Base-by-base conservation (phyloP, 1,140 invertebrate species). In the Drepana arcuata region DNA sequence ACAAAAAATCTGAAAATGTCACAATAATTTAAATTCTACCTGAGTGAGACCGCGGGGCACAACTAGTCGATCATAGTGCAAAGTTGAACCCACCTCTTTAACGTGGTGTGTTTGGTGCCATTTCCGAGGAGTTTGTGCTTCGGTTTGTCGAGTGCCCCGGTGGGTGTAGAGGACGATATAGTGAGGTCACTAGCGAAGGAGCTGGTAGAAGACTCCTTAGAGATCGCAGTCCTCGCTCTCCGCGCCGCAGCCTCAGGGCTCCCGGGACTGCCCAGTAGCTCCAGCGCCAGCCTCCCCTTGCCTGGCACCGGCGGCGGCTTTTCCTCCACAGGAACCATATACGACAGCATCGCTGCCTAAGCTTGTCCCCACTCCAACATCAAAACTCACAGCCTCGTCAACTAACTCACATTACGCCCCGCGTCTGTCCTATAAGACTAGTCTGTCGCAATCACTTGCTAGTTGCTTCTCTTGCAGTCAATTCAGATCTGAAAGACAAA, bases 31-130 rank as follows among this genome's bases (percentile, higher is more conserved):
- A n/a, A n/a, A n/a, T n/a, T n/a, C n/a, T n/a, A n/a, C n/a, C n/a
- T n/a, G n/a, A n/a, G n/a, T n/a, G n/a, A n/a, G n/a, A n/a, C n/a
- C n/a, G n/a, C n/a, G n/a, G n/a, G n/a, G n/a, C n/a, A n/a, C n/a
- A n/a, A n/a, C n/a, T n/a, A n/a, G n/a, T n/a, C n/a, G n/a, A n/a
- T n/a, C n/a, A n/a, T n/a, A n/a, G n/a, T n/a, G n/a, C n/a, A n/a
- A n/a, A n/a, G n/a, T n/a, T n/a, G n/a, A n/a, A n/a, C n/a, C n/a
- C 59, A 89, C 88, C 88, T 86, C 75, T 89, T 89, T 9, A 89
- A 66, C 18, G 86, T 82, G 34, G 85, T 85, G 60, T 88, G 85
- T 61, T 88, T 88, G 33, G 83, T 85, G 40, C 86, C 87, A 61
- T 88, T 88, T 49, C 81, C 67, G 12, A 84, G 73, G 35, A 86